Percentiles rank a stretch among this genome's conserved stretches.
Conservation (phyloP, 2,888 invertebrate species). For the Dascillus cervinus region DNA sequence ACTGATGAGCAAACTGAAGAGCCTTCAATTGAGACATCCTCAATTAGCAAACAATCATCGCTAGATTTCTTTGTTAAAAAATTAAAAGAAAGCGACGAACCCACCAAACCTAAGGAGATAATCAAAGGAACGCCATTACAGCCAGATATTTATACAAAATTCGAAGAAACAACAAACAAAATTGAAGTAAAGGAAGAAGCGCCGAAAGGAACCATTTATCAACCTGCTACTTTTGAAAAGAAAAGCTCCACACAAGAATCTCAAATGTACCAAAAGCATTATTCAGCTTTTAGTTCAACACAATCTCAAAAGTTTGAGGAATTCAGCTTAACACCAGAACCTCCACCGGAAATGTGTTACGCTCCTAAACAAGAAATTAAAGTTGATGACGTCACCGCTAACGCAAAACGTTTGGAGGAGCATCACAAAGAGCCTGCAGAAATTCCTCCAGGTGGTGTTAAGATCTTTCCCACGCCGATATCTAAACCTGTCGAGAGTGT, state of each 20-base stretch:
- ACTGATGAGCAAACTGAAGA: conserved; percentile 25
- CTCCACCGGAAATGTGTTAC: conserved; percentile 63
- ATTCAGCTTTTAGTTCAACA: no score
- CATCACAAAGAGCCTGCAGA: conserved; percentile 45
- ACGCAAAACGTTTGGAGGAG: conserved; percentile 53
- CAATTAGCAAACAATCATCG: conserved; percentile 57
- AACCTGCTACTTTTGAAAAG: conserved; percentile 2
- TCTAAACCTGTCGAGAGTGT: conserved; percentile 4
- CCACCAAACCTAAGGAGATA: conserved; percentile 37
- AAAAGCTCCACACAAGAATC: conserved; percentile 2
- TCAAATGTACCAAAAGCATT: not conserved
- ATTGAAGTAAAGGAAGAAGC: conserved; percentile 18
- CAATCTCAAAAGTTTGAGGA: conserved; percentile 30
- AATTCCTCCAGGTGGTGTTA: conserved; percentile 51
- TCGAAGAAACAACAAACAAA: conserved; percentile 35
- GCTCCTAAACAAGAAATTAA: conserved; percentile 46
- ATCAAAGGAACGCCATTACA: conserved; percentile 32
- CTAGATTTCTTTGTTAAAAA: conserved; percentile 60
- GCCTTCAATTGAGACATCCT: conserved; percentile 47
- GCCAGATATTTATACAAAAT: conserved; percentile 41
- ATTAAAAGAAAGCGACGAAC: conserved; percentile 46
- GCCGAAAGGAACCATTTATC: not conserved
- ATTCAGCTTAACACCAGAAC: conserved; percentile 55
- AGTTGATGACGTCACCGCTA: conserved; percentile 47
- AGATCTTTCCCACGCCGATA: conserved; percentile 41